Percentiles rank a stretch among this genome's conserved stretches.
Evolutionary conservation across 2,113 vertebrate species (phyloP).

Genomic region (Probosciger aterrimus): DNA sequence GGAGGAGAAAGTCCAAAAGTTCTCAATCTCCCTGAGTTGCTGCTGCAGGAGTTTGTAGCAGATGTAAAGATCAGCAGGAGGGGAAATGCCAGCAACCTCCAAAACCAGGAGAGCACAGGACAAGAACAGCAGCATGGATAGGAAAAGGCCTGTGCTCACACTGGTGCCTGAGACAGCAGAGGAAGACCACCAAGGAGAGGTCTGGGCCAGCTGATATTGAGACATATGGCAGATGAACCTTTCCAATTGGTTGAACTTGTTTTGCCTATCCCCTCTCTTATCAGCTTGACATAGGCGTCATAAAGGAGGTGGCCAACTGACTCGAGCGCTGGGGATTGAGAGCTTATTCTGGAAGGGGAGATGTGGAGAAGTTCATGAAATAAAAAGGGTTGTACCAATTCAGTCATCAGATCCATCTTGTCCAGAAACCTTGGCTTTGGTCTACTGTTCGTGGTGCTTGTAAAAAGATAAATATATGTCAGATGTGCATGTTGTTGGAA

Average conservation of each 20-base stretch:
- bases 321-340: not conserved
- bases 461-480: not conserved
- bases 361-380: not conserved
- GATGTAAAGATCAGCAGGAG: not conserved
- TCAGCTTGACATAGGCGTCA: not conserved
- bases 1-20: not conserved
- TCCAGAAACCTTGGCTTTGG: not conserved
- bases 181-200: not conserved
- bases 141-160: not conserved
- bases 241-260: not conserved
- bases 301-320: not conserved
- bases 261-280: not conserved
- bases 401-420: not conserved
- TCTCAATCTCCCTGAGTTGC: not conserved
- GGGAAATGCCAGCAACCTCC: not conserved
- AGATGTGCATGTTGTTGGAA: not conserved
- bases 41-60: not conserved
- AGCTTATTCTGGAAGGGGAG: not conserved
- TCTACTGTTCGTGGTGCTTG: fast-evolving
- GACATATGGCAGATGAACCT: not conserved
- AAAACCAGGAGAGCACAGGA: not conserved
- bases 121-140: not conserved
- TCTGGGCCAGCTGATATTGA: not conserved
- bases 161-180: not conserved
- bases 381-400: not conserved